Conservation (phyloP, 2,113 vertebrate genomes). For the Erythrocercus mccallii region DNA sequence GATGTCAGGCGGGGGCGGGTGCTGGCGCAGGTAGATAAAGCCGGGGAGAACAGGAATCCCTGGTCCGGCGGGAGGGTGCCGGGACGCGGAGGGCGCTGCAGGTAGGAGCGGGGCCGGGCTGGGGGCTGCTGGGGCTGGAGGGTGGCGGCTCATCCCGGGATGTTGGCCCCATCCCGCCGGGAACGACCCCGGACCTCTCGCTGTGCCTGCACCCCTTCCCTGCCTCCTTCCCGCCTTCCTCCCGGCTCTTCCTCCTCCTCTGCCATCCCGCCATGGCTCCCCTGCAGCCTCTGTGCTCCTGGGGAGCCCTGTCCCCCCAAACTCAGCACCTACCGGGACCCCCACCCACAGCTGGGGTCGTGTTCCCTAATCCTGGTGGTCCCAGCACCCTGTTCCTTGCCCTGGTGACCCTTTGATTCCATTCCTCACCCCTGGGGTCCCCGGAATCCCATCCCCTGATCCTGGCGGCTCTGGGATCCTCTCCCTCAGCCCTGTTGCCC, state of each 20-base stretch:
- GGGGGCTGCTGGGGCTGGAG: background rate
- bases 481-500: background rate
- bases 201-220: fast-evolving
- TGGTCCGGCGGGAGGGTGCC: conserved; percentile 23
- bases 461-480: background rate
- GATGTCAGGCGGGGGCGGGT: conserved; percentile 58
- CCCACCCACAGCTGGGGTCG: background rate
- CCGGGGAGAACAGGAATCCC: conserved; percentile 47
- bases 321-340: background rate
- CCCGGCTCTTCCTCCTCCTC: background rate
- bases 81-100: background rate
- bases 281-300: fast-evolving
- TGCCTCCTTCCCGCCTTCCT: background rate
- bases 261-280: fast-evolving
- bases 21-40: conserved; percentile 53
- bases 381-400: fast-evolving
- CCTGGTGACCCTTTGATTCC: background rate
- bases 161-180: fast-evolving
- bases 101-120: background rate
- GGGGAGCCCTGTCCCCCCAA: fast-evolving
- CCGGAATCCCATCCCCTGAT: fast-evolving
- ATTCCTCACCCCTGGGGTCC: fast-evolving
- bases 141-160: background rate
- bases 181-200: fast-evolving
- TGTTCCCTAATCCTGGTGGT: background rate